phyloP scores from a whole-genome alignment of 2,888 invertebrate species.

The Parascotia fuliginaria region DNA sequence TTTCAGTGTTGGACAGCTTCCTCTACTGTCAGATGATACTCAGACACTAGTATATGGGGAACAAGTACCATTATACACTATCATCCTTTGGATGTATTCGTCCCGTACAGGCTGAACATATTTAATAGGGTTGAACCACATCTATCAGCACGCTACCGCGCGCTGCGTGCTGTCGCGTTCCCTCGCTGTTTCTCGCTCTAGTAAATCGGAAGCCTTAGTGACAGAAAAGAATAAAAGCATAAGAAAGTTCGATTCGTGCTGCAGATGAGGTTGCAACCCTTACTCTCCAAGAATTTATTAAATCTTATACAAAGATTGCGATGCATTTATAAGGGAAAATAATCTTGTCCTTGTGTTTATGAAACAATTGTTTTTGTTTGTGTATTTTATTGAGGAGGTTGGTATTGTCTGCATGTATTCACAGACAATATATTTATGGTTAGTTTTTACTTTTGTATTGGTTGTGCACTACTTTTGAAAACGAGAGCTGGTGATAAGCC shows the following conservation, averaged over 20 bases:
- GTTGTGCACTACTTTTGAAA: no score
- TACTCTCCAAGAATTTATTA: conserved; percentile 34
- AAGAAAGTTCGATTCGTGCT: no score
- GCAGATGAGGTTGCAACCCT: no score
- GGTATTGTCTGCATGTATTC: background rate
- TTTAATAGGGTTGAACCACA: no score
- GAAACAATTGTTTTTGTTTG: conserved; percentile 22
- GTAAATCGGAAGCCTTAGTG: no score
- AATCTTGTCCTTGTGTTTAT: conserved; percentile 24
- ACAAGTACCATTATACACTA: conserved; percentile 10
- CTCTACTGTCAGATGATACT: conserved; percentile 82
- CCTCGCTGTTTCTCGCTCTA: no score
- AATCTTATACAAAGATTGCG: conserved; percentile 38
- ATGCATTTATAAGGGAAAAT: conserved; percentile 34
- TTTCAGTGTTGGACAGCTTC: conserved; percentile 81
- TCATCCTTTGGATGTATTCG: conserved; percentile 27
- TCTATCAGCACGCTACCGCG: no score
- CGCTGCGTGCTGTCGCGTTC: no score
- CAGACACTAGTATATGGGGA: conserved; percentile 64
- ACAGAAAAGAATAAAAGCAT: no score
- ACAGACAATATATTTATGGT: no score
- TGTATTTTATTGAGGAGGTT: conserved; percentile 13
- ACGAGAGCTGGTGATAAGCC: no score
- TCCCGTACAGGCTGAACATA: conserved; percentile 29
- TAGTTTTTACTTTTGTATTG: no score